These are phyloP conservation scores for Campoletis sonorensis DNA, from an alignment of 1,140 invertebrate species.

Conservation along the genomic window DNA sequence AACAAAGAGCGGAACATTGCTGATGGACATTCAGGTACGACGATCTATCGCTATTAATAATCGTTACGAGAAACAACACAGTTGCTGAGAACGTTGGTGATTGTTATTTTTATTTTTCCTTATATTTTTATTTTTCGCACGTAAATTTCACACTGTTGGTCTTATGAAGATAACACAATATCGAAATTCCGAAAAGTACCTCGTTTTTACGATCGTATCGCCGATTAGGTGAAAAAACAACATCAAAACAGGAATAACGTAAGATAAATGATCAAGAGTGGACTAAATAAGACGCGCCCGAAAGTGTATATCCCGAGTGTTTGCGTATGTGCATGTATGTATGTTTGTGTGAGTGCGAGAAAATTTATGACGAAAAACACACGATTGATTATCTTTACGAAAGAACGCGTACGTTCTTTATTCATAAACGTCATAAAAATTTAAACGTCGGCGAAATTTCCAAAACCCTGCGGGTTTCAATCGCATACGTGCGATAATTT, in stretches of 20 bases:
- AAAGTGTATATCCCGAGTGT: neutral
- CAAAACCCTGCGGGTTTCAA: no score
- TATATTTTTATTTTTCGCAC: constrained; percentile 3
- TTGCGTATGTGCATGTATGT: neutral
- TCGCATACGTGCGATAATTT: neutral
- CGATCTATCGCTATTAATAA: constrained; percentile 15
- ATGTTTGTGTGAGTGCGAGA: neutral
- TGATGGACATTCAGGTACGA: constrained; percentile 11
- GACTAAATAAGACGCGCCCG: neutral
- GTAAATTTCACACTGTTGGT: neutral
- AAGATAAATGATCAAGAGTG: neutral
- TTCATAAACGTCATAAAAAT: neutral
- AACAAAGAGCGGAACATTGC: neutral
- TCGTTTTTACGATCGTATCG: constrained; percentile 11
- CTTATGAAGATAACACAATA: neutral
- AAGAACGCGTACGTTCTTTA: neutral
- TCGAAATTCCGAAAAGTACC: neutral
- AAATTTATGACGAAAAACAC: neutral
- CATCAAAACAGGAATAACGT: neutral
- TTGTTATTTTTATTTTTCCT: neutral
- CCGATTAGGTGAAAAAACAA: constrained; percentile 16
- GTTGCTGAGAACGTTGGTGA: neutral
- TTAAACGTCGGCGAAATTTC: no score
- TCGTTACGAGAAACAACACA: neutral
- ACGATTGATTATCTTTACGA: neutral